Evolutionary conservation across 2,113 vertebrate genomes (phyloP), one percentile per base, ranked within the genome.

Genomic region (Orycteropus afer): DNA sequence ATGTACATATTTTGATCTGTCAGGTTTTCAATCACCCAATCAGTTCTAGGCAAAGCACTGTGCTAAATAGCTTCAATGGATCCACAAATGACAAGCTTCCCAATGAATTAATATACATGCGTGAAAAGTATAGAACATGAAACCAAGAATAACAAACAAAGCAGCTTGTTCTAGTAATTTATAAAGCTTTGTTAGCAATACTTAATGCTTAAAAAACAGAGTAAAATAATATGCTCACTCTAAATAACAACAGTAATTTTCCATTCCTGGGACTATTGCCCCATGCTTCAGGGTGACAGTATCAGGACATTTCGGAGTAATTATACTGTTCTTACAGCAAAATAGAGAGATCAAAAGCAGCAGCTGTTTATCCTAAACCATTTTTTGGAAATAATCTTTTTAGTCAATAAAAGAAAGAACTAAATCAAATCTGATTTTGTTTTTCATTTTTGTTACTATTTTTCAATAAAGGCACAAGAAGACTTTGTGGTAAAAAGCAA

Each of bases 1-100:
- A 96, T 49, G 49, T 87, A 89, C 5, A n/a, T 25, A 95, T 88
- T 96, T 96, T 96, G 95, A 96, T 97, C 95, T 96, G 89, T 90
- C 76, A 93, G 85, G 45, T 73, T 97, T 96, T 95, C 94, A 93
- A 86, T 91, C 92, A 89, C 83, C 69, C 45, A 71, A 45, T 94
- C 89, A 67, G 32, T 89, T 95, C 81, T 93, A n/a, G 18, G 90
- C 92, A 94, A 83, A 92, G 73, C 45, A 37, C 71, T 86, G 22
- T 45, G 83, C 53, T 86, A 74, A 94, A n/a, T 32, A 74, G 65
- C 53, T 89, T 93, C 67, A 69, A 67, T 73, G 14, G 37, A 53
- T 90, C 90, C 85, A 23, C 93, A 94, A 63, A 74, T 63, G 76
- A 67, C 15, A 65, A 49, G 49, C 22, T 86, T 91, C 76, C 73